Conservation (phyloP, 2,888 invertebrate genomes). For the Ophioninae sp. region DNA sequence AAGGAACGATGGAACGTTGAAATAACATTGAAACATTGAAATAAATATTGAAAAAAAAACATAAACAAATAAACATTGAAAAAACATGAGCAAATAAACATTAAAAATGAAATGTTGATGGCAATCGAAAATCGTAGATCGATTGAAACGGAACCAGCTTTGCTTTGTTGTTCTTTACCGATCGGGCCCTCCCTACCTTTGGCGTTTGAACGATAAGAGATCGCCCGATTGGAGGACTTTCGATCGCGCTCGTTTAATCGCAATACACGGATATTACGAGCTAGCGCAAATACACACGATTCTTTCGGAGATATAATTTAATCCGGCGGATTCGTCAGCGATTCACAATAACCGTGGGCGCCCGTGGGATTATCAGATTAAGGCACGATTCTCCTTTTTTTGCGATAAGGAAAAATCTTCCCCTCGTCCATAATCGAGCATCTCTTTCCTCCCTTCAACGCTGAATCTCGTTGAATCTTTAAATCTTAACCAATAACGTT, state of each 20-base stretch:
- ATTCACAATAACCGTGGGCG: constrained; percentile 45
- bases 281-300: constrained; percentile 21
- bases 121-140: not conserved
- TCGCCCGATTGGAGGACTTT: constrained; percentile 26
- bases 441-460: not conserved
- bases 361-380: constrained; percentile 56
- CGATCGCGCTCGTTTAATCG: constrained; percentile 54
- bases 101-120: not conserved
- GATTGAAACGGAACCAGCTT: not conserved
- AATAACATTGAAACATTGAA: too few relatives aligned
- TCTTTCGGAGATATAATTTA: constrained; percentile 37
- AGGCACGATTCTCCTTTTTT: constrained; percentile 24
- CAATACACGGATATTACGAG: constrained; percentile 30
- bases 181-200: not conserved
- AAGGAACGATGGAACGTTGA: too few relatives aligned
- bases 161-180: constrained; percentile 9
- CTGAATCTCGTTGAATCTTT: constrained; percentile 52
- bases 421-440: not conserved
- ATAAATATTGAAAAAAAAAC: too few relatives aligned
- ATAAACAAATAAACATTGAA: too few relatives aligned
- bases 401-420: constrained; percentile 23
- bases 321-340: constrained; percentile 53
- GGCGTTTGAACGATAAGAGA: constrained; percentile 32
- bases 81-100: too few relatives aligned
- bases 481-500: constrained; percentile 68